Conservation (phyloP, 2,113 vertebrate genomes). For the Phalacrocorax aristotelis region DNA sequence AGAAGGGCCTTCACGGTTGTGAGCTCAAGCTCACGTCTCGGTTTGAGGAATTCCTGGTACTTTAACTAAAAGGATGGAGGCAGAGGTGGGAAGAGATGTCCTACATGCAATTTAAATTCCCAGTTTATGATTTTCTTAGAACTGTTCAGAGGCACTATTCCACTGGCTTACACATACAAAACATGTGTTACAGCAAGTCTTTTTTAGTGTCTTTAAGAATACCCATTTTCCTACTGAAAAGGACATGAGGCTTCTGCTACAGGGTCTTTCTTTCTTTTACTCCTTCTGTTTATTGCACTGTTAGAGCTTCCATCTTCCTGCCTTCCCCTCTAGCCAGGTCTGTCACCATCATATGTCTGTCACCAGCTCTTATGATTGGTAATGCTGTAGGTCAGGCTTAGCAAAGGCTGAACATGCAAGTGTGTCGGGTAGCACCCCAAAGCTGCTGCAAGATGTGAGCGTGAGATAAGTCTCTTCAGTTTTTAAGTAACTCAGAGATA, state of each 20-base stretch:
- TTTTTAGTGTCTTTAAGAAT: background rate
- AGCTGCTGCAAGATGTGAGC: background rate
- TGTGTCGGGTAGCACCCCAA: background rate
- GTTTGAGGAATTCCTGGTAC: background rate
- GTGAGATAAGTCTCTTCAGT: rapidly evolving
- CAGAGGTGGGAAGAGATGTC: background rate
- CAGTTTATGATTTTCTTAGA: background rate
- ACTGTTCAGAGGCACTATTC: background rate
- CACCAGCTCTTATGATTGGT: background rate
- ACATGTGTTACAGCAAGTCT: background rate
- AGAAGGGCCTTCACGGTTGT: background rate
- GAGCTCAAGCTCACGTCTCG: background rate
- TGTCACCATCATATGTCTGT: background rate
- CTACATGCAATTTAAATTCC: background rate
- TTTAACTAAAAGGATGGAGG: background rate
- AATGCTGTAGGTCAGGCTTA: background rate
- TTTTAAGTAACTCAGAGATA: background rate
- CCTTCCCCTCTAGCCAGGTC: background rate
- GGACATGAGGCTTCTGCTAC: background rate
- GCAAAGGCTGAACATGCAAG: background rate
- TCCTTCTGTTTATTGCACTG: background rate
- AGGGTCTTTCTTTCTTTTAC: background rate
- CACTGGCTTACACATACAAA: background rate
- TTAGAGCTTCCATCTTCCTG: background rate
- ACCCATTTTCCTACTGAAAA: background rate